phyloP scores from a whole-genome alignment of 2,888 invertebrate species.

The Acanthosepion pharaonis region DNA sequence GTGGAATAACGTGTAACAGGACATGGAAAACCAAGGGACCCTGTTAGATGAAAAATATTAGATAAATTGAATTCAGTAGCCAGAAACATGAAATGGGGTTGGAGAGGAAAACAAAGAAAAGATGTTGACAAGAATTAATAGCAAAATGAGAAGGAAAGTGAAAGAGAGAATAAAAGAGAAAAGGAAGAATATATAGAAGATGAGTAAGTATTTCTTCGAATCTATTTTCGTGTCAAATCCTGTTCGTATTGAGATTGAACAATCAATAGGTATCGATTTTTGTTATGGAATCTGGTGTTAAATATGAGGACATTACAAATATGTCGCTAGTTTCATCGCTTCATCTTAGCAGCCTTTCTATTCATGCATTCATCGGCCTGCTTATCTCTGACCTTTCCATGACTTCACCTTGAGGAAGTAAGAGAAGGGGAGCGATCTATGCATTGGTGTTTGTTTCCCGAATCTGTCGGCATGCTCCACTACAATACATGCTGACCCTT shows the following conservation, averaged over 20 bases:
- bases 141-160: no score
- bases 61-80: no score
- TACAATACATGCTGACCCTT: background rate
- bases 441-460: background rate
- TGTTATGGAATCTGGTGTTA: background rate
- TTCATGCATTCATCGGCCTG: background rate
- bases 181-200: background rate
- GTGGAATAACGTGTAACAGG: background rate
- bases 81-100: no score
- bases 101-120: no score
- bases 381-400: background rate
- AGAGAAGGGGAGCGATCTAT: background rate
- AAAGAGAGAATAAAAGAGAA: no score
- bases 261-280: background rate
- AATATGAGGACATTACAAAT: constrained; percentile 9
- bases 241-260: background rate
- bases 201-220: background rate
- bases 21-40: background rate
- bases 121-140: no score
- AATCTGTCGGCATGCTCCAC: background rate
- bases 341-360: background rate
- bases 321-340: background rate
- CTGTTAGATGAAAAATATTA: no score
- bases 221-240: background rate
- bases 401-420: background rate